Evolutionary conservation across 2,888 invertebrate genomes (phyloP), one percentile per base, ranked within the genome.

Genomic region (Kryphioiulus occultus): DNA sequence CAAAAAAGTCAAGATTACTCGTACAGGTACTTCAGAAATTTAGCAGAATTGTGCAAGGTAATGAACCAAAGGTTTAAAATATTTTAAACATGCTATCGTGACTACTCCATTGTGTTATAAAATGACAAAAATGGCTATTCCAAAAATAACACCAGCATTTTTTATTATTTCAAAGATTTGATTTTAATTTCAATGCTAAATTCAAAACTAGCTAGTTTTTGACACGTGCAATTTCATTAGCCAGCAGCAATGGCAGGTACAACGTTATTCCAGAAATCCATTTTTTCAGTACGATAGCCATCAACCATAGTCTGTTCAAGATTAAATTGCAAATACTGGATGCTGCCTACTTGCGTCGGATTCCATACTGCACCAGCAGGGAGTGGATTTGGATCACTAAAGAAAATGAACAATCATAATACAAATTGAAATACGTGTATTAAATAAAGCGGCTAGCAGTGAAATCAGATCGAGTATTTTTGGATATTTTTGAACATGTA

Each of bases 161-260:
- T n/a, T n/a, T 17, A 15, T 47, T 17, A 12, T 15, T 39, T 15
- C 47, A 17, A 15, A 17, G 47, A n/a, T n/a, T n/a, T n/a, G n/a
- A n/a, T n/a, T n/a, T n/a, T n/a, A n/a, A n/a, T n/a, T n/a, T n/a
- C n/a, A n/a, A n/a, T n/a, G n/a, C n/a, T n/a, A n/a, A n/a, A n/a
- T n/a, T n/a, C n/a, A n/a, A n/a, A n/a, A n/a, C n/a, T n/a, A n/a
- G n/a, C n/a, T n/a, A n/a, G n/a, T 22, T 59, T 10, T 17, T 5
- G n/a, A n/a, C 22, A 59, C n/a, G 1, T 22, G n/a, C n/a, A 10
- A 9, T 59, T 59, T 59, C 26, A 7, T 95, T 89, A 94, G 91
- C 94, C 94, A 92, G 94, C 94, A 89, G 94, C 94, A 94, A 94
- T 90, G 93, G 93, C 89, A 93, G 93, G 90, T 94, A 93, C 87